Percentiles rank a stretch among this genome's conserved stretches.
These are phyloP conservation scores for Sebastolobus altivelis DNA, from an alignment of 2,797 vertebrate genomes.

Conservation along the genomic window DNA sequence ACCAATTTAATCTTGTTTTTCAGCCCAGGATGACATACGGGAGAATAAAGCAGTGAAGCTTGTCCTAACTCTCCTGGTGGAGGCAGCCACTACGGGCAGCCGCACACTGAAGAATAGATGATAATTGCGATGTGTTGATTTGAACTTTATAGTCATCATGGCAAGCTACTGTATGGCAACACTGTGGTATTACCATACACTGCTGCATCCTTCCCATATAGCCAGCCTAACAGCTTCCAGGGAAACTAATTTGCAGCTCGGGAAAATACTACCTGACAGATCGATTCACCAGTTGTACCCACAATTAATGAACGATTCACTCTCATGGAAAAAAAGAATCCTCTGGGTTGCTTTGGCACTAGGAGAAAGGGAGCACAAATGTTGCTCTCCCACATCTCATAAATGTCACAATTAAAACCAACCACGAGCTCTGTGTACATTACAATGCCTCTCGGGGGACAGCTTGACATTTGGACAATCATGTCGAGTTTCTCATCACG, in stretches of 20 bases:
- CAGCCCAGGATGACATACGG: slow-evolving; percentile 74
- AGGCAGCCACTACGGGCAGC: slow-evolving; percentile 65
- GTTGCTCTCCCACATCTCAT: slow-evolving; percentile 76
- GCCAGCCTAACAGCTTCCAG: slow-evolving; percentile 64
- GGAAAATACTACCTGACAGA: slow-evolving; percentile 81
- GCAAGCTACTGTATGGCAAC: slow-evolving; percentile 60
- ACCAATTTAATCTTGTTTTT: slow-evolving; percentile 84
- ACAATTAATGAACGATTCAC: slow-evolving; percentile 77
- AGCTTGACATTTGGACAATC: slow-evolving; percentile 83
- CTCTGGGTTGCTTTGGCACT: slow-evolving; percentile 47
- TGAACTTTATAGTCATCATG: slow-evolving; percentile 76
- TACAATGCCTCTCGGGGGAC: slow-evolving; percentile 74
- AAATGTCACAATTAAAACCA: slow-evolving; percentile 84
- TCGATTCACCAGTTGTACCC: slow-evolving; percentile 76
- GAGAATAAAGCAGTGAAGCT: slow-evolving; percentile 77
- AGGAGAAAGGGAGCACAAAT: slow-evolving; percentile 60
- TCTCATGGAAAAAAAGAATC: slow-evolving; percentile 55
- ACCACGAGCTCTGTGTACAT: slow-evolving; percentile 73
- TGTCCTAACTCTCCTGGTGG: slow-evolving; percentile 73
- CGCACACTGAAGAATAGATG: slow-evolving; percentile 67
- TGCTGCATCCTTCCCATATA: slow-evolving; percentile 44
- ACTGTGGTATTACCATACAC: slow-evolving; percentile 66
- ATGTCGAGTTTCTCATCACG: slow-evolving; percentile 73
- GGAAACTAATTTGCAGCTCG: slow-evolving; percentile 78
- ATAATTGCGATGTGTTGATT: slow-evolving; percentile 81